These are phyloP conservation scores for Podarcis siculus DNA, from an alignment of 2,797 vertebrate genomes.

Conservation along the genomic window DNA sequence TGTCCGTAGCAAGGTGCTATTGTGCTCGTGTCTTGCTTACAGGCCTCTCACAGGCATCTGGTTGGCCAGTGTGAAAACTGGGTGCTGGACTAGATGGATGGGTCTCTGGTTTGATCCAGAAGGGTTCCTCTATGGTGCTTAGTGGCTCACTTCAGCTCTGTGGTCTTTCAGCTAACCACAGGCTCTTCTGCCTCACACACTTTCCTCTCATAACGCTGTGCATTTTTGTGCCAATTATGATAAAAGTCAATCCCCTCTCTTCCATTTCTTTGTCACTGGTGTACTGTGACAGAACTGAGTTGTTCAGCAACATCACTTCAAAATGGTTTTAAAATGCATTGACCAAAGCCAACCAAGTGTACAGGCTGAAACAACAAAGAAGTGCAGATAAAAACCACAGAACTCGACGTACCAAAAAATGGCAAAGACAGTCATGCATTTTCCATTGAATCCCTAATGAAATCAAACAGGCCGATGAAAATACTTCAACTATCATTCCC, in stretches of 20 bases:
- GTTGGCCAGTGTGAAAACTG: no score
- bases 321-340: neutral
- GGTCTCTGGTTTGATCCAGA: no score
- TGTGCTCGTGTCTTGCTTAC: no score
- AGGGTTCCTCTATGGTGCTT: neutral
- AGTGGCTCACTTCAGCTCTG: neutral
- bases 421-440: neutral
- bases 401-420: neutral
- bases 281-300: neutral
- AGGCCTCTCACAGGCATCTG: no score
- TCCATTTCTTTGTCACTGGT: neutral
- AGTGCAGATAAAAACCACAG: neutral
- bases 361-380: constrained; percentile 15
- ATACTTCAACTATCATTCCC: neutral
- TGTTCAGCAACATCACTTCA: neutral
- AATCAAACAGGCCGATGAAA: neutral
- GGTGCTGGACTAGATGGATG: no score
- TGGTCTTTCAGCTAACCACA: neutral
- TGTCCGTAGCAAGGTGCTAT: neutral
- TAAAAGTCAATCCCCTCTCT: neutral
- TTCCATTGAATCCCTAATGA: constrained; percentile 15
- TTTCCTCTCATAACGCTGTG: neutral
- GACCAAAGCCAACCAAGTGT: constrained; percentile 2
- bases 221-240: neutral
- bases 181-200: neutral